These are phyloP conservation scores for Macrobrachium nipponense DNA, from an alignment of 1,140 invertebrate species.

Conservation along the genomic window DNA sequence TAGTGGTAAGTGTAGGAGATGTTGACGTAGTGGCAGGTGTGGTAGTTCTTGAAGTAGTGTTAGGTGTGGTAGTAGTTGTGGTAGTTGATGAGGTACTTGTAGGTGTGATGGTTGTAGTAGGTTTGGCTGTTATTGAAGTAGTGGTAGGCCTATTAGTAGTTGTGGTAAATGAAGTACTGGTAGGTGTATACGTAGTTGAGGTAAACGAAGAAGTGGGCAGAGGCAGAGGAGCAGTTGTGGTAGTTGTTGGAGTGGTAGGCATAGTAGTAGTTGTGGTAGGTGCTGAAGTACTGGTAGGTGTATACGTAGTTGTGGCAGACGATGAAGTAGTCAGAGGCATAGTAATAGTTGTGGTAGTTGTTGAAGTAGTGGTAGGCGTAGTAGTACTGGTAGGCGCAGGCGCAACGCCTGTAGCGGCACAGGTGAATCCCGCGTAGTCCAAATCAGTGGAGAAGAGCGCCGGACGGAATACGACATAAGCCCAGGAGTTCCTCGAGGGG, in stretches of 20 bases:
- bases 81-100: too few species aligned
- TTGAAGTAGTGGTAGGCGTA: background rate
- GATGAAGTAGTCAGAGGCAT: background rate
- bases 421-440: background rate
- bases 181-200: too few species aligned
- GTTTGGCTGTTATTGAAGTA: background rate
- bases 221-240: background rate
- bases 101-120: background rate
- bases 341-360: too few species aligned
- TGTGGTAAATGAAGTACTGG: too few species aligned
- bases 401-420: background rate
- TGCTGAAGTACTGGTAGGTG: background rate
- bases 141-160: background rate
- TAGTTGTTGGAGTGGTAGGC: background rate
- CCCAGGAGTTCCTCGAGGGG: too few species aligned
- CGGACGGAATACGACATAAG: too few species aligned
- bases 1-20: background rate
- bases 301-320: too few species aligned
- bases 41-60: background rate
- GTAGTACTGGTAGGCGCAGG: background rate
- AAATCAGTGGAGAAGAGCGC: too few species aligned
- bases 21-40: background rate
- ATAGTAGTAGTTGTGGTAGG: background rate
- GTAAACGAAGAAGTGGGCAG: too few species aligned
- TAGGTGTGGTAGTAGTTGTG: slow-evolving; percentile 4